A percentile compares a stretch with the other conserved stretches of the same genome.
Evolutionary conservation across 2,888 invertebrate species (phyloP).

Genomic region (Parthenolecanium corni): DNA sequence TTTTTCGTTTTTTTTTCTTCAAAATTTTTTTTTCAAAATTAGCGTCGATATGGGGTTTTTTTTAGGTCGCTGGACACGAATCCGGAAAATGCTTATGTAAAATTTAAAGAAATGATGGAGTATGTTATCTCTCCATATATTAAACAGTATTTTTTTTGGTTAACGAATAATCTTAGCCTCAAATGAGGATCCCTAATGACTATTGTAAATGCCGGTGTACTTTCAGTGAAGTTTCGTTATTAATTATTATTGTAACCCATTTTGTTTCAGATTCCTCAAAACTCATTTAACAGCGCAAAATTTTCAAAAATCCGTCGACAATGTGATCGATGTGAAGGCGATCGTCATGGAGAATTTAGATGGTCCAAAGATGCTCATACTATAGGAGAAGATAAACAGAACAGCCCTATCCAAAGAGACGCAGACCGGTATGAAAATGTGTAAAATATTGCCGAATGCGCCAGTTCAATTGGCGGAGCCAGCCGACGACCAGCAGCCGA

Average conservation of each 20-base stretch:
- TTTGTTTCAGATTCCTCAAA: slow-evolving; percentile 6
- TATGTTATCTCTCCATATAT: neutral
- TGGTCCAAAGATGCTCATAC: neutral
- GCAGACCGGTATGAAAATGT: slow-evolving; percentile 24
- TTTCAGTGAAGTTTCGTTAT: neutral
- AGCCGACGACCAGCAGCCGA: neutral
- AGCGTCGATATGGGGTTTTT: too few species aligned
- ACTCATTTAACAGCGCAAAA: slow-evolving; percentile 11
- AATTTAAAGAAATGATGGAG: slow-evolving; percentile 19
- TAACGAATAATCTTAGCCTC: neutral
- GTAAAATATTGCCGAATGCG: slow-evolving; percentile 19
- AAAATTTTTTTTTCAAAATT: too few species aligned
- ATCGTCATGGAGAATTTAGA: slow-evolving; percentile 3
- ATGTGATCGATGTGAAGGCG: slow-evolving; percentile 3
- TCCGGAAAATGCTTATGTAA: neutral
- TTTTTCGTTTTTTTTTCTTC: too few species aligned
- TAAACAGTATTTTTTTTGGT: neutral
- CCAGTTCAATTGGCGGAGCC: neutral
- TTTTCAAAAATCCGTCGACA: slow-evolving; percentile 12
- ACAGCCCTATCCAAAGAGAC: slow-evolving; percentile 16
- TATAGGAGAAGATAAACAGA: slow-evolving; percentile 7
- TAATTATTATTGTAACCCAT: neutral
- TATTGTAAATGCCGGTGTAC: neutral
- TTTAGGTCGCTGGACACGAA: too few species aligned
- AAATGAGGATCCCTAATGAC: neutral